Percentiles rank a stretch among this genome's conserved stretches.
Conservation (phyloP, 2,888 invertebrate species). For the Andrena dorsata region DNA sequence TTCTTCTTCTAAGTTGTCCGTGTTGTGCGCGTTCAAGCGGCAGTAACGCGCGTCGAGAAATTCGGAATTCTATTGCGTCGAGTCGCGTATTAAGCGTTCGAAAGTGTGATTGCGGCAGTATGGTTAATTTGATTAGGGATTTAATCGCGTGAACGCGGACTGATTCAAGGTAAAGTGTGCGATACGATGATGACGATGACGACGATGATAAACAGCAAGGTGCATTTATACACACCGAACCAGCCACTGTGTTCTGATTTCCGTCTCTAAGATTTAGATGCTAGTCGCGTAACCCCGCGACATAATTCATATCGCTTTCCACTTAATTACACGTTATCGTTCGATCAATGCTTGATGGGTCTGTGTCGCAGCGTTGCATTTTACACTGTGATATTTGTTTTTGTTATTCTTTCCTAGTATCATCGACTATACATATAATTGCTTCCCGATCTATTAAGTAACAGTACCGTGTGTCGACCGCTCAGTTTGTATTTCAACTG, state of each 20-base stretch:
- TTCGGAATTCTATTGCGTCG: constrained; percentile 64
- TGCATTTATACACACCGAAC: constrained; percentile 60
- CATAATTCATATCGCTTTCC: constrained; percentile 15
- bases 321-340: constrained; percentile 42
- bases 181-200: constrained; percentile 59
- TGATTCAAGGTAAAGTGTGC: constrained; percentile 72
- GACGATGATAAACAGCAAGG: constrained; percentile 58
- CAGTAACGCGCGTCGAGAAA: constrained; percentile 62
- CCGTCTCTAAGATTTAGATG: constrained; percentile 42
- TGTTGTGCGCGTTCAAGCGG: constrained; percentile 48
- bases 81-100: constrained; percentile 69
- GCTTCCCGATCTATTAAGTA: constrained; percentile 41
- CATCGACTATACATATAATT: constrained; percentile 45
- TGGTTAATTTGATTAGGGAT: constrained; percentile 73
- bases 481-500: constrained; percentile 55
- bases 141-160: constrained; percentile 77
- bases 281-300: constrained; percentile 14
- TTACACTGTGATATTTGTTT: constrained; percentile 80
- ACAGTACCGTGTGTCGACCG: constrained; percentile 53
- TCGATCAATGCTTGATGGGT: constrained; percentile 59
- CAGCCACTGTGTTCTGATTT: constrained; percentile 52
- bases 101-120: constrained; percentile 69
- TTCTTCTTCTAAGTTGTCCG: constrained; percentile 61
- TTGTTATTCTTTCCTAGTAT: constrained; percentile 65
- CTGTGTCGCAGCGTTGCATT: constrained; percentile 79